These are phyloP conservation scores for Drosophila siamana DNA, from an alignment of 2,888 invertebrate species.

Conservation along the genomic window DNA sequence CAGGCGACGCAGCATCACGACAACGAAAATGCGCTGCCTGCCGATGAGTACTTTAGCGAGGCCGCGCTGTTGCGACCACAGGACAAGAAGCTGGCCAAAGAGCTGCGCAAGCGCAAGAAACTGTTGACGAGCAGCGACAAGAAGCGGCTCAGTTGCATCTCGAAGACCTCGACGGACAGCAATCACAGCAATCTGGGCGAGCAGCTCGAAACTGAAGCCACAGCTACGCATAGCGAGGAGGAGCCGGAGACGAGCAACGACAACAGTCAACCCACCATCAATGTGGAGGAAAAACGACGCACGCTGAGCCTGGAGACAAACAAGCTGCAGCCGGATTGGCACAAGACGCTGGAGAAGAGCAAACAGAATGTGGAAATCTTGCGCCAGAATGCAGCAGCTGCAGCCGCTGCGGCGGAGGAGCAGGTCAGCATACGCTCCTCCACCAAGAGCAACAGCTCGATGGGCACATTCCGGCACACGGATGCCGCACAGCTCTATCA, in stretches of 20 bases:
- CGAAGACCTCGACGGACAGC: slow-evolving; percentile 85
- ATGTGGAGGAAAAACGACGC: slow-evolving; percentile 84
- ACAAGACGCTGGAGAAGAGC: slow-evolving; percentile 84
- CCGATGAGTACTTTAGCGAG: slow-evolving; percentile 89
- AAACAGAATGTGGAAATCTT: slow-evolving; percentile 85
- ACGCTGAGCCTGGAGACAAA: slow-evolving; percentile 81
- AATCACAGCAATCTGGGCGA: slow-evolving; percentile 77
- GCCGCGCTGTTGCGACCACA: slow-evolving; percentile 49
- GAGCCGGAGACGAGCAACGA: slow-evolving; percentile 71
- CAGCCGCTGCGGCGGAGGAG: slow-evolving; percentile 69
- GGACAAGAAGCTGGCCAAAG: slow-evolving; percentile 61
- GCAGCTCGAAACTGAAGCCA: slow-evolving; percentile 43
- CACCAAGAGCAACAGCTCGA: slow-evolving; percentile 65
- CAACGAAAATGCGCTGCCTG: slow-evolving; percentile 87
- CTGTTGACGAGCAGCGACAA: slow-evolving; percentile 74
- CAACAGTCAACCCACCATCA: slow-evolving; percentile 69
- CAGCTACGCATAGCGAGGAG: slow-evolving; percentile 74
- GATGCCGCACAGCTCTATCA: slow-evolving; percentile 87
- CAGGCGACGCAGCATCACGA: slow-evolving; percentile 59
- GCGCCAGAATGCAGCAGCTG: slow-evolving; percentile 80
- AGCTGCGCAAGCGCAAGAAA: slow-evolving; percentile 74
- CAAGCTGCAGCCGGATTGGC: slow-evolving; percentile 80
- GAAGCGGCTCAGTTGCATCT: slow-evolving; percentile 85
- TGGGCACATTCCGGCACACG: slow-evolving; percentile 24
- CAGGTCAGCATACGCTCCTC: slow-evolving; percentile 66